Percentiles rank a stretch among this genome's conserved stretches.
Conservation (phyloP, 2,888 invertebrate species). For the Podotricha telesiphe region DNA sequence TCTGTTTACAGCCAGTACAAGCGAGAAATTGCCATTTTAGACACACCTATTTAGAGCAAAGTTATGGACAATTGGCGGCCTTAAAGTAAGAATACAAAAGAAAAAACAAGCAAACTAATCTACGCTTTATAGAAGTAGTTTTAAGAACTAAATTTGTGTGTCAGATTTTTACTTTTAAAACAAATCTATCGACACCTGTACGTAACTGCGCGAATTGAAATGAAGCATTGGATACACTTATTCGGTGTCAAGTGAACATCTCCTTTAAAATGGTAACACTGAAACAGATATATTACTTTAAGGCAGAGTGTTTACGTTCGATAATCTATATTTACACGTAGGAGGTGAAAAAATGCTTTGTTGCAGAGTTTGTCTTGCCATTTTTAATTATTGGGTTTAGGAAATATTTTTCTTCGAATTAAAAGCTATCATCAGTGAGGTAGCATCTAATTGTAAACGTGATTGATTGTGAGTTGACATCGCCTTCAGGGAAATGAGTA, state of each 20-base stretch:
- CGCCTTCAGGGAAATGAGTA: too few species aligned
- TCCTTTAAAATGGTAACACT: conserved; percentile 41
- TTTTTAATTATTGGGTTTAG: too few species aligned
- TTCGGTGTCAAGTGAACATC: conserved; percentile 43
- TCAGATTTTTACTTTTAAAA: background rate
- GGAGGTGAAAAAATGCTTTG: background rate
- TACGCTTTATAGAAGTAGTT: background rate
- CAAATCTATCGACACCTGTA: conserved; percentile 13
- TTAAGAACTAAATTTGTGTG: conserved; percentile 15
- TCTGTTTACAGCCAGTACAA: conserved; percentile 43
- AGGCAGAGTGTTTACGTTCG: conserved; percentile 36
- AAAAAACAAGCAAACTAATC: conserved; percentile 14
- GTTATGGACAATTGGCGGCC: conserved; percentile 35
- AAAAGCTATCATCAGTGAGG: too few species aligned
- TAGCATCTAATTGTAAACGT: too few species aligned
- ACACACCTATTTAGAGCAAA: conserved; percentile 50
- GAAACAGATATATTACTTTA: conserved; percentile 40
- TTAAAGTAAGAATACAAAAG: background rate
- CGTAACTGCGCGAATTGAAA: conserved; percentile 41
- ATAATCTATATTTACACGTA: conserved; percentile 33
- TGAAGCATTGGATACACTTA: conserved; percentile 47
- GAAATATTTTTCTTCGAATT: too few species aligned
- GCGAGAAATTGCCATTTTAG: conserved; percentile 48
- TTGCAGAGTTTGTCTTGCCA: background rate
- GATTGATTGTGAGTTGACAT: too few species aligned